Percentiles rank a stretch among this genome's conserved stretches.
Evolutionary conservation across 2,888 invertebrate species (phyloP).

Genomic region (Agrotis segetum): DNA sequence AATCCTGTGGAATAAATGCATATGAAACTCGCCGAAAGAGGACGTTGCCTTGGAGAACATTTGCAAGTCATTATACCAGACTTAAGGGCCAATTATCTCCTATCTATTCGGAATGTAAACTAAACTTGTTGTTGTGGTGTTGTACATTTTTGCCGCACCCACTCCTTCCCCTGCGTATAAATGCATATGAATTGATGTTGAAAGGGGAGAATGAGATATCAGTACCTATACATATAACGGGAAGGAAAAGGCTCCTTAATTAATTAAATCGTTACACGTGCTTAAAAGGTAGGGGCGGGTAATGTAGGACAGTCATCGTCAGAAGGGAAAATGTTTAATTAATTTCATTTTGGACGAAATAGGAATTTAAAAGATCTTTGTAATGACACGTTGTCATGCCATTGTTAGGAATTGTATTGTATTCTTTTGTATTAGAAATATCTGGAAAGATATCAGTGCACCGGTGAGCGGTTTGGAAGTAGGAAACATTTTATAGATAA

Average conservation of each 20-base stretch:
- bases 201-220: slow-evolving; percentile 43
- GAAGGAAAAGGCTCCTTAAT: slow-evolving; percentile 52
- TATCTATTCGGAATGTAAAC: slow-evolving; percentile 39
- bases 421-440: not conserved
- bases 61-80: slow-evolving; percentile 33
- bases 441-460: not conserved
- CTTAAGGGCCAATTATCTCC: slow-evolving; percentile 31
- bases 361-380: not conserved
- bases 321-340: not conserved
- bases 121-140: slow-evolving; percentile 19
- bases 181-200: slow-evolving; percentile 46
- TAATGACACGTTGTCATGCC: not conserved
- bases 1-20: slow-evolving; percentile 45
- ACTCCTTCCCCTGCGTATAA: slow-evolving; percentile 39
- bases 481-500: too few relatives aligned
- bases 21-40: slow-evolving; percentile 36
- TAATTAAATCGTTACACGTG: slow-evolving; percentile 59
- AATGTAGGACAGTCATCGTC: slow-evolving; percentile 6
- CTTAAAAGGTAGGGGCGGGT: slow-evolving; percentile 28
- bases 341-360: not conserved
- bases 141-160: slow-evolving; percentile 41
- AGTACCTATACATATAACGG: slow-evolving; percentile 13
- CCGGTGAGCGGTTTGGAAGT: too few relatives aligned
- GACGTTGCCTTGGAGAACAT: slow-evolving; percentile 40
- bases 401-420: not conserved